Evolutionary conservation across 2,888 invertebrate species (phyloP), one percentile per base, ranked within the genome.

Genomic region (Philopedon plagiatum): DNA sequence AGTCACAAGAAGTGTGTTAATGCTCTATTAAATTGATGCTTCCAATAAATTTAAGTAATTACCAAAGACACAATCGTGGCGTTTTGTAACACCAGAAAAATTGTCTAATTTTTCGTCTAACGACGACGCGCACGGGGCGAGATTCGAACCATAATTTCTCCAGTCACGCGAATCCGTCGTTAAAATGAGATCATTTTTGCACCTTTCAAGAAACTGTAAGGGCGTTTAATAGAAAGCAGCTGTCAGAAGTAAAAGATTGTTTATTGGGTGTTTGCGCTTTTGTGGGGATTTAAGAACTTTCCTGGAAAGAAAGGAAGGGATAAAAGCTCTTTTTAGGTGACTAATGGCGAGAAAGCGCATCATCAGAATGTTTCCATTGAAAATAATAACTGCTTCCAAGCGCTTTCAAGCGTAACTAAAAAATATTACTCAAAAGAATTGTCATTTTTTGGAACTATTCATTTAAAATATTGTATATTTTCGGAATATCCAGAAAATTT

Each of bases 101-200:
- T 67, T 5, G 41, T 39, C 51, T 51, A 60, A 67, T 60, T 67
- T 67, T 49, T 18, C 34, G 4, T 7, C 5, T 58, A 66, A 66
- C 66, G 51, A 54, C 51, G n/a, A n/a, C n/a, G n/a, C n/a, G n/a
- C n/a, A 2, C 8, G n/a, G 51, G 54, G 41, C 11, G 56, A 26
- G 56, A 54, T 39, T 56, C 41, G 44, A 56, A 56, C 64, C 56
- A 65, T 56, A 26, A 56, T 54, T 41, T 65, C 41, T 29, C 13
- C 5, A 41, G 56, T 61, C 70, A 70, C 70, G 70, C 70, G 29
- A 70, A 29, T 13, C 13, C 7, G 44, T 70, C 70, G 70, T 70
- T 70, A 70, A 44, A 63, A 49, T 57, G 41, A 62, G 56, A 70
- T 70, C 56, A 64, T 70, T 70, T 69, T 64, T 70, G 64, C 70